These are phyloP conservation scores for Hemistola chrysoprasaria DNA, from an alignment of 2,888 invertebrate species.

Conservation along the genomic window DNA sequence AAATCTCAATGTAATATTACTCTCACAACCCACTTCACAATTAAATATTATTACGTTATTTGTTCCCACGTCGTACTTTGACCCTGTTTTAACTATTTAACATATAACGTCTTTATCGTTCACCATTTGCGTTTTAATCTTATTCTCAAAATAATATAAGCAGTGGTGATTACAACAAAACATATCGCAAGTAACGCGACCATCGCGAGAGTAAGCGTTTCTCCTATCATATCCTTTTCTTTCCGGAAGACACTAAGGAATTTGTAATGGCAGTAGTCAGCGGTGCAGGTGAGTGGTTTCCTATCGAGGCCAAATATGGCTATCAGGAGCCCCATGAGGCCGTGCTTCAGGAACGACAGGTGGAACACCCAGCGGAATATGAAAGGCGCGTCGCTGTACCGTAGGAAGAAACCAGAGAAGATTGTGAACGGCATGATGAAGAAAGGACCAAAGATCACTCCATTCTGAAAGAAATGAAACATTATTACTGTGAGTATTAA, in stretches of 20 bases:
- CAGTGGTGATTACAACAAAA: slow-evolving; percentile 82
- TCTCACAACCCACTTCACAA: neutral
- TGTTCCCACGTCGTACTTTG: neutral
- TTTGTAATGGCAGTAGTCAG: slow-evolving; percentile 88
- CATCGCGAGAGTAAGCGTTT: slow-evolving; percentile 85
- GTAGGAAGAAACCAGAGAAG: slow-evolving; percentile 97
- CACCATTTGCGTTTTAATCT: slow-evolving; percentile 82
- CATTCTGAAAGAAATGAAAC: slow-evolving; percentile 84
- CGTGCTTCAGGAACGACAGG: slow-evolving; percentile 93
- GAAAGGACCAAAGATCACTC: slow-evolving; percentile 94
- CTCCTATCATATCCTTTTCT: slow-evolving; percentile 86
- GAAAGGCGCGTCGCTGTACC: slow-evolving; percentile 89
- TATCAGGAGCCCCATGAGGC: slow-evolving; percentile 91
- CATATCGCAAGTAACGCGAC: slow-evolving; percentile 85
- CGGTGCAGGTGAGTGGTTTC: slow-evolving; percentile 84
- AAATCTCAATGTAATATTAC: too few relatives aligned
- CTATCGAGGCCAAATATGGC: slow-evolving; percentile 92
- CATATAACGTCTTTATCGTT: slow-evolving; percentile 5
- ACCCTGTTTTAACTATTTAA: slow-evolving; percentile 6
- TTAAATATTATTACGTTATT: too few relatives aligned
- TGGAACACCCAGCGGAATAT: slow-evolving; percentile 93
- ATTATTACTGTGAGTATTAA: too few relatives aligned
- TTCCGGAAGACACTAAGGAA: slow-evolving; percentile 88
- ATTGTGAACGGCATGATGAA: slow-evolving; percentile 93
- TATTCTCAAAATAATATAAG: slow-evolving; percentile 86